Base-by-base conservation (phyloP, 2,888 invertebrate genomes). In the Andrena haemorrhoa region DNA sequence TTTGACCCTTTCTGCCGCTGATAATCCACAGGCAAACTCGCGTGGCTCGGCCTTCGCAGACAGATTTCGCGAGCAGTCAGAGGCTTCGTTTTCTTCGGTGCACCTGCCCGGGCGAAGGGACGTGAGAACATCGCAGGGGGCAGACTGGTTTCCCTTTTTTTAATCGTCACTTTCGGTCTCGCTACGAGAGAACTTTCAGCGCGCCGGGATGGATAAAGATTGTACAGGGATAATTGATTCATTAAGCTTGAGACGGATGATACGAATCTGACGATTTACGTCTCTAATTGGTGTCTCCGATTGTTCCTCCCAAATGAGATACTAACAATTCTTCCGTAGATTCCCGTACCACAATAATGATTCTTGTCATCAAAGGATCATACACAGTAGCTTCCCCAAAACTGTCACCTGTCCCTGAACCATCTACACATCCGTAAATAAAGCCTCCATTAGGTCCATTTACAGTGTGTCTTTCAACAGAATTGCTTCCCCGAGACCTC, bases 11-110 rank as follows among this genome's bases (percentile, higher is more conserved):
- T 70, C 77, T 74, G 58, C 35, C 68, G 35, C n/a, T 31, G 58
- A 71, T 84, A 75, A 88, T 86, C 79, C 70, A 65, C 56, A 64
- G 61, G 79, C 75, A 82, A 80, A 82, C 80, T 41, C 16, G 70
- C 47, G 72, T 23, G n/a, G 26, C 68, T 80, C 56, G 53, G 80
- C 60, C 76, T 80, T 81, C 47, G 64, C 69, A 53, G 64, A 66
- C 68, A 68, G 31, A 66, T 65, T 77, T 70, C 35, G 70, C 71
- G 47, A 51, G 26, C 56, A 72, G 35, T 61, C 70, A 29, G 41
- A 69, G 49, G 26, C 58, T 72, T 71, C 64, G 26, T 49, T 73
- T 70, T 49, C 12, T 64, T 26, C 26, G 35, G 8, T 26, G 33
- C 74, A 79, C 64, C 56, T 79, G 74, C 65, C 29, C 10, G 33